A percentile compares a stretch with the other conserved stretches of the same genome.
These are phyloP conservation scores for Sarcophaga peregrina DNA, from an alignment of 1,140 invertebrate genomes.

Conservation along the genomic window DNA sequence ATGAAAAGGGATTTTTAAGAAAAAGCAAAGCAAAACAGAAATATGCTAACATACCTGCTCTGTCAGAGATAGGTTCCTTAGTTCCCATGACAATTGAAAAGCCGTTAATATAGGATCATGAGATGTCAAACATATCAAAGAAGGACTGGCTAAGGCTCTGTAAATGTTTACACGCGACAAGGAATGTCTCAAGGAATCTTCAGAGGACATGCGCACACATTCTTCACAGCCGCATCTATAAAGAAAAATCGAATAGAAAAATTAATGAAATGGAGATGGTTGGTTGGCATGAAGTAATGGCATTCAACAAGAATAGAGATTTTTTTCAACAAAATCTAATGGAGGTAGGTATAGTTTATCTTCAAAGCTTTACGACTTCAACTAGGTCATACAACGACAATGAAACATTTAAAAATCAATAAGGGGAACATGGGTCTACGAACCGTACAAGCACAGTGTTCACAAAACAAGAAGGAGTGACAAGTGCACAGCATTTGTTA, in stretches of 20 bases:
- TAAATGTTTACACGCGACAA: conserved; percentile 92
- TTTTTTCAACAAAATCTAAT: neutral
- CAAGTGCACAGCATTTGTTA: too few relatives aligned
- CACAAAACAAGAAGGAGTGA: too few relatives aligned
- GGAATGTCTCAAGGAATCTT: conserved; percentile 86
- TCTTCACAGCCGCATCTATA: conserved; percentile 83
- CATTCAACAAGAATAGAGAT: neutral
- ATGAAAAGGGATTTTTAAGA: neutral
- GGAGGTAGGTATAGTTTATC: too few relatives aligned
- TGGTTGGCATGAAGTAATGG: neutral
- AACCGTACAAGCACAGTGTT: too few relatives aligned
- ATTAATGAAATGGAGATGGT: neutral
- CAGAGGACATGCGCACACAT: conserved; percentile 77
- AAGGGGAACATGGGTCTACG: too few relatives aligned
- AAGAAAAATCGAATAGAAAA: neutral
- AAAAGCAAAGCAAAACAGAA: neutral
- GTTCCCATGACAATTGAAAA: conserved; percentile 85
- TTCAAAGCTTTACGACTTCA: too few relatives aligned
- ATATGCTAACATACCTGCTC: conserved; percentile 72
- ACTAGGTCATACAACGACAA: too few relatives aligned
- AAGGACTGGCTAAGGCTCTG: conserved; percentile 89
- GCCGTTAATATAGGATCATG: conserved; percentile 86
- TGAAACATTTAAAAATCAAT: too few relatives aligned
- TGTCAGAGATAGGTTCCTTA: conserved; percentile 79
- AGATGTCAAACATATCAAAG: conserved; percentile 86